Percentiles rank a stretch among this genome's conserved stretches.
phyloP scores from a whole-genome alignment of 2,113 vertebrate genomes.

The Caranx ignobilis region DNA sequence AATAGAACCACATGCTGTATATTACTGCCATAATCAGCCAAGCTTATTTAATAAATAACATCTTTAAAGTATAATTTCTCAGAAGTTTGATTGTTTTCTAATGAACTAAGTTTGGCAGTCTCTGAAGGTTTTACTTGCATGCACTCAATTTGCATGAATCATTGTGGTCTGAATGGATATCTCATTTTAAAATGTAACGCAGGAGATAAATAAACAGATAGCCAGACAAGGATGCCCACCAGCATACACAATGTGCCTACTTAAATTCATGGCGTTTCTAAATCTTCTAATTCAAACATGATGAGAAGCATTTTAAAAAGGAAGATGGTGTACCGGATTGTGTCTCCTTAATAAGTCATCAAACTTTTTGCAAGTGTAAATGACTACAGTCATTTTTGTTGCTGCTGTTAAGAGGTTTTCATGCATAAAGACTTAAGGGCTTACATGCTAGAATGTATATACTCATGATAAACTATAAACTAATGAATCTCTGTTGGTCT shows the following conservation, averaged over 20 bases:
- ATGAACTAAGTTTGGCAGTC: not conserved
- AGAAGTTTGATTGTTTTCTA: not conserved
- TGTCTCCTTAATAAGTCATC: conserved; percentile 4
- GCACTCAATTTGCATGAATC: not conserved
- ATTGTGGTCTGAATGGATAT: not conserved
- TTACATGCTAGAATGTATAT: not conserved
- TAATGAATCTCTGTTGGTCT: not conserved
- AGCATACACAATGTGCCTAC: not conserved
- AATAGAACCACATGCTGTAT: not conserved
- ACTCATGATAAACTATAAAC: not conserved
- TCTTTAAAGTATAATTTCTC: not conserved
- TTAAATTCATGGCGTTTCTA: not conserved
- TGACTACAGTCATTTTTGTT: not conserved
- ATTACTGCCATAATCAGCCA: not conserved
- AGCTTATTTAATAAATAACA: not conserved
- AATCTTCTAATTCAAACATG: not conserved
- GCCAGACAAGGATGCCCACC: not conserved
- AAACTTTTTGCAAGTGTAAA: not conserved
- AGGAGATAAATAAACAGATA: not conserved
- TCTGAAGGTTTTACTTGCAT: not conserved
- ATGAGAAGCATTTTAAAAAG: not conserved
- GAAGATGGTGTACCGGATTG: not conserved
- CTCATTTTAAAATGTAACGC: not conserved
- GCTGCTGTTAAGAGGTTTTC: not conserved
- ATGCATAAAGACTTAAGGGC: not conserved